Evolutionary conservation across 2,888 invertebrate species (phyloP), one percentile per base, ranked within the genome.

Genomic region (Mystacides longicornis): DNA sequence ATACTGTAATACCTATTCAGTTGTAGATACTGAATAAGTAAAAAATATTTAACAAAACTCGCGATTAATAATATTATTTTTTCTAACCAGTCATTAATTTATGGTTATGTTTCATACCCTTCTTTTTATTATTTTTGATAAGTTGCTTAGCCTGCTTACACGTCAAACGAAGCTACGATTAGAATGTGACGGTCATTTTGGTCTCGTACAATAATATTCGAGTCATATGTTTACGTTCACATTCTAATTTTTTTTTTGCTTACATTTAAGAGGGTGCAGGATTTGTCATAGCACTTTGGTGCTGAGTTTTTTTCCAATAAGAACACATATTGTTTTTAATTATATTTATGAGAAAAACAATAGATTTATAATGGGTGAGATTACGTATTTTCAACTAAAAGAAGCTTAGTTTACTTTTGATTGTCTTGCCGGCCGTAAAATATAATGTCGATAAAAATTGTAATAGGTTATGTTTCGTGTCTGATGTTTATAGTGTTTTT

Each of bases 101-200:
- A n/a, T n/a, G n/a, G n/a, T n/a, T n/a, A n/a, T n/a, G n/a, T n/a
- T n/a, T 7, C 27, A 27, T 27, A 27, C 5, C 27, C 27, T 5
- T 27, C 5, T 27, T 27, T 5, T 11, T 5, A 27, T 27, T 27
- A 27, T 27, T 18, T 4, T 31, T 33, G 4, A 19, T 3, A 23
- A 2, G 57, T 59, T 59, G 49, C 52, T 54, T 54, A 55, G n/a
- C 57, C 55, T 57, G 60, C 51, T 49, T 60, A 60, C 60, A 60
- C 60, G 60, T 60, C 60, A 60, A 60, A 58, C 48, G 49, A 19
- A 27, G 42, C 49, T 23, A 19, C 48, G 54, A 37, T 60, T 58
- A 60, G 60, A 60, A 52, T 60, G 60, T 57, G 58, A 58, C 51
- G 27, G 22, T 31, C 18, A 21, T 14, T 23, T 42, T 49, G 19